Evolutionary conservation across 2,888 invertebrate species (phyloP).

Genomic region (Sphaerophoria taeniata): DNA sequence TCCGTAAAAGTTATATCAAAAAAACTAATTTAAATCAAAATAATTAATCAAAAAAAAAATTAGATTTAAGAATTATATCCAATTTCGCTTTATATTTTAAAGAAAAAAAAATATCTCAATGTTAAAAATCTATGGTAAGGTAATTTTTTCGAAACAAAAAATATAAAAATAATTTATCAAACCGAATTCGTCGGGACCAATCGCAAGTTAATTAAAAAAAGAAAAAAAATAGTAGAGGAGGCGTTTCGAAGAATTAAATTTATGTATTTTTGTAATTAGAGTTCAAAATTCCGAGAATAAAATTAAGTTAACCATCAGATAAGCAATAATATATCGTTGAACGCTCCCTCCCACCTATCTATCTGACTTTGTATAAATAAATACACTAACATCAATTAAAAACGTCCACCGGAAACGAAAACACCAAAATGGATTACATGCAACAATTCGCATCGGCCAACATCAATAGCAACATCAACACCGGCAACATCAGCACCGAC

Average conservation of each 20-base stretch:
- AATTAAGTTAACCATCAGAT: slow-evolving; percentile 68
- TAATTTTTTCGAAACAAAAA: slow-evolving; percentile 20
- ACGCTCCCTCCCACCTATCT: slow-evolving; percentile 68
- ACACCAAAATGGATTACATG: slow-evolving; percentile 79
- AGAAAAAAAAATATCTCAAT: slow-evolving; percentile 40
- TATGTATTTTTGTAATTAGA: slow-evolving; percentile 27
- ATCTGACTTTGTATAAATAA: slow-evolving; percentile 32
- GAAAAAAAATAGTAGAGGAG: slow-evolving; percentile 29
- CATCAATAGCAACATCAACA: slow-evolving; percentile 78
- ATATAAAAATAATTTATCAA: slow-evolving; percentile 23
- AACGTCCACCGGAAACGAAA: slow-evolving; percentile 54
- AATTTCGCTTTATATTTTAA: slow-evolving; percentile 56
- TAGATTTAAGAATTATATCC: slow-evolving; percentile 27
- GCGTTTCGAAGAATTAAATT: slow-evolving; percentile 37
- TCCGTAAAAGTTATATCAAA: slow-evolving; percentile 32
- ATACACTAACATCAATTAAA: slow-evolving; percentile 53
- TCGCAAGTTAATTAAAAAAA: slow-evolving; percentile 47
- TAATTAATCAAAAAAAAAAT: slow-evolving; percentile 44
- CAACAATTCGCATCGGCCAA: slow-evolving; percentile 77
- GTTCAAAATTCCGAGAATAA: slow-evolving; percentile 54
- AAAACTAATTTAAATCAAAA: slow-evolving; percentile 42
- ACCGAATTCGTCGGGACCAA: slow-evolving; percentile 71
- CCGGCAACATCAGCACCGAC: slow-evolving; percentile 82
- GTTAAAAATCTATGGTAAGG: slow-evolving; percentile 26
- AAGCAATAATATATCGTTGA: slow-evolving; percentile 68